phyloP scores from a whole-genome alignment of 1,140 invertebrate species.

The Rhyzopertha dominica region DNA sequence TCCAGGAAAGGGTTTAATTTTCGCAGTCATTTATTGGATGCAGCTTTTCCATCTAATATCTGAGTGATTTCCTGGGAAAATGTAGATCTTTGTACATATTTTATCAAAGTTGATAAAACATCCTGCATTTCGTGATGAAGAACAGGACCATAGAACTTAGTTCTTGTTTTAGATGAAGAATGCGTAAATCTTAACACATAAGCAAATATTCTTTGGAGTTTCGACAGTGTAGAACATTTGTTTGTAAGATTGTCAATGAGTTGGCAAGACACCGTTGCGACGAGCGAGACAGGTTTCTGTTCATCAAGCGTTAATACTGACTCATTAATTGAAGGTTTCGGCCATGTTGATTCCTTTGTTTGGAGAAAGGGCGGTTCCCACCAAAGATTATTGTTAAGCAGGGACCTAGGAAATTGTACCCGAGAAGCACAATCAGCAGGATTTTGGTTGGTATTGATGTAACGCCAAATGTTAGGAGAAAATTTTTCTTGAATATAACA shows the following conservation, averaged over 20 bases:
- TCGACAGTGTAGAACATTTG: not conserved
- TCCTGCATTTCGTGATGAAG: constrained; percentile 6
- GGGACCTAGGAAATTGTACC: constrained; percentile 16
- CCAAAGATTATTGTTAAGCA: constrained; percentile 32
- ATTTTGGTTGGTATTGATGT: too few species aligned
- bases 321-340: constrained; percentile 4
- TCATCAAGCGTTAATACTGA: not conserved
- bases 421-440: constrained; percentile 35
- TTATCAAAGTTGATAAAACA: constrained; percentile 1
- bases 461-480: too few species aligned
- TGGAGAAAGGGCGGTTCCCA: constrained; percentile 14
- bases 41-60: not conserved
- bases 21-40: constrained; percentile 8
- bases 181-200: not conserved
- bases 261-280: not conserved
- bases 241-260: not conserved
- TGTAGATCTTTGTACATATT: constrained; percentile 5
- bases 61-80: not conserved
- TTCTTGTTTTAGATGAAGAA: too few species aligned
- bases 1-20: constrained; percentile 10
- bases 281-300: not conserved
- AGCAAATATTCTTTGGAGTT: not conserved
- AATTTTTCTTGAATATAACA: too few species aligned
- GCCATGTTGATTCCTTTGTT: not conserved
- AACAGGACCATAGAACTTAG: constrained; percentile 3